Conservation (phyloP, 2,113 vertebrate species). For the Oenanthe melanoleuca region DNA sequence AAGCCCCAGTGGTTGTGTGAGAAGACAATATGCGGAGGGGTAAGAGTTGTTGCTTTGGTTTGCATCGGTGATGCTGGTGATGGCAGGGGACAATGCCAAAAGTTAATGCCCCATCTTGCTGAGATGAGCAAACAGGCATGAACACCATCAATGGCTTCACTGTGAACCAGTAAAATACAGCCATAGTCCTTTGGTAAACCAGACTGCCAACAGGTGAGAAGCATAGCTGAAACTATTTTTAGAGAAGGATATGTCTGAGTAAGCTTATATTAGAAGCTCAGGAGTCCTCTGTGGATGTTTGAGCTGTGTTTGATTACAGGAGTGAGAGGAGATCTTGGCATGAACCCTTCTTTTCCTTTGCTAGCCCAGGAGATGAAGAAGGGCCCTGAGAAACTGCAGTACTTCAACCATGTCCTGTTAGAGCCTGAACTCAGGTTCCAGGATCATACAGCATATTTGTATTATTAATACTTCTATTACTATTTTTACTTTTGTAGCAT, state of each 20-base stretch:
- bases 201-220: not conserved
- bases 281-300: not conserved
- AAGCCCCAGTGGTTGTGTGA: not conserved
- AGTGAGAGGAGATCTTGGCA: not conserved
- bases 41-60: not conserved
- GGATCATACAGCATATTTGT: not conserved
- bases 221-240: not conserved
- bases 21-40: fast-evolving
- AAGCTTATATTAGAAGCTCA: not conserved
- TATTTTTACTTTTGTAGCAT: not conserved
- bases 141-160: not conserved
- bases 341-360: not conserved
- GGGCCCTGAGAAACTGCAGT: not conserved
- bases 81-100: not conserved
- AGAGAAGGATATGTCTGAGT: not conserved
- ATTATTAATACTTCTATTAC: not conserved
- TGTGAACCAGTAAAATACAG: not conserved
- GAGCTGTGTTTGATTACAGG: not conserved
- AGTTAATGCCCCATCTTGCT: not conserved
- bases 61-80: not conserved
- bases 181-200: not conserved
- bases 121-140: not conserved
- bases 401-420: not conserved
- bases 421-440: not conserved
- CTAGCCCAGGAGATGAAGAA: not conserved